Base-by-base conservation (phyloP, 2,113 vertebrate species). In the Athene cunicularia region DNA sequence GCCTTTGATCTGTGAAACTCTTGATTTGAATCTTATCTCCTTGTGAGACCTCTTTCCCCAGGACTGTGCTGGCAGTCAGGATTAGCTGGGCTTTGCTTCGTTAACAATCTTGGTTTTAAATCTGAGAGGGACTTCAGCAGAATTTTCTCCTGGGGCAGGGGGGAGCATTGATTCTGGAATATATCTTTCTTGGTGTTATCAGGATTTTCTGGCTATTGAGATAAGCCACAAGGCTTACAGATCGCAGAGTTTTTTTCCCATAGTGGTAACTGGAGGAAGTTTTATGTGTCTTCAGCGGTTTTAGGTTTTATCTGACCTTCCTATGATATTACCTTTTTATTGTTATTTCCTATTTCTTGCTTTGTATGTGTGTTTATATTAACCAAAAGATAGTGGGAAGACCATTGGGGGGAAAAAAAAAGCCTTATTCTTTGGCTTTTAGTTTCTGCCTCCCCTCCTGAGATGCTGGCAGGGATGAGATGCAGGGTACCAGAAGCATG, bases 71-170 rank as follows among this genome's bases (percentile, higher is more conserved):
- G 91, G 95, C 70, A 82, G 84, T 30, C 77, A 70, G 71, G 93
- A 96, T 96, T 94, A 96, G 77, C 74, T 60, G 79, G 80, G 83
- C 58, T 89, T 94, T 72, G 27, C 66, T 71, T 82, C 0, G 0
- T 9, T 56, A 52, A 3, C 74, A 90, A 45, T 94, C 95, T 95
- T 67, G 53, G 3, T 71, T 84, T 92, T 60, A 23, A 76, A 90
- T 96, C 90, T 76, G 81, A 68, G 74, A 80, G 91, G 91, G 67
- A 41, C 84, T 92, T 92, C 73, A 79, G 70, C 73, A n/a, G 60
- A 49, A 60, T 35, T 95, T 75, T 64, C 77, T 93, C 64, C 77
- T 30, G 62, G 87, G 81, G 76, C 59, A 10, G 75, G 56, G 32
- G 32, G 39, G 24, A 12, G 27, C 8, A 4, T 13, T 82, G 76